phyloP scores from a whole-genome alignment of 2,888 invertebrate genomes.

The Apotomis betuletana region DNA sequence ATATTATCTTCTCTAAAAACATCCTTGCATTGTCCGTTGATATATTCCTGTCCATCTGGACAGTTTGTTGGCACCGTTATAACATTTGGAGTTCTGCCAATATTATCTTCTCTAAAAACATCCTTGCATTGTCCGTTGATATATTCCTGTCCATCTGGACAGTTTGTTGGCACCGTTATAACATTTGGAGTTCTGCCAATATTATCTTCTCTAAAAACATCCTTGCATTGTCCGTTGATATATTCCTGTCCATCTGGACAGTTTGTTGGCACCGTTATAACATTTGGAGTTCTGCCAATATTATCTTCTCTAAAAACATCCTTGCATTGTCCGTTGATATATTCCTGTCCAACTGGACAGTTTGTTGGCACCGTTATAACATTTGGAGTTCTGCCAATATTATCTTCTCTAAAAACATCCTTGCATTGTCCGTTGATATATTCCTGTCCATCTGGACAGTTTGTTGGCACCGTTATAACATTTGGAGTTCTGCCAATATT shows the following conservation, averaged over 20 bases:
- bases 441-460: slow-evolving; percentile 44
- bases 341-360: slow-evolving; percentile 24
- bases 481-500: slow-evolving; percentile 13
- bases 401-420: slow-evolving; percentile 39
- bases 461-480: slow-evolving; percentile 44
- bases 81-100: no score
- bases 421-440: slow-evolving; percentile 45
- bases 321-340: slow-evolving; percentile 26
- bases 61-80: not conserved
- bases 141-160: slow-evolving; percentile 41
- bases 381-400: slow-evolving; percentile 8
- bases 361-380: slow-evolving; percentile 30
- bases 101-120: slow-evolving; percentile 38
- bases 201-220: no score
- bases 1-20: slow-evolving; percentile 33
- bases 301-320: no score
- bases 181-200: not conserved
- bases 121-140: slow-evolving; percentile 47
- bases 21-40: slow-evolving; percentile 48
- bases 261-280: no score
- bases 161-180: slow-evolving; percentile 10
- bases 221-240: no score
- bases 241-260: no score
- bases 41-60: slow-evolving; percentile 42
- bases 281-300: no score